Base-by-base conservation (phyloP, 2,888 invertebrate species). In the Xanthia togata region DNA sequence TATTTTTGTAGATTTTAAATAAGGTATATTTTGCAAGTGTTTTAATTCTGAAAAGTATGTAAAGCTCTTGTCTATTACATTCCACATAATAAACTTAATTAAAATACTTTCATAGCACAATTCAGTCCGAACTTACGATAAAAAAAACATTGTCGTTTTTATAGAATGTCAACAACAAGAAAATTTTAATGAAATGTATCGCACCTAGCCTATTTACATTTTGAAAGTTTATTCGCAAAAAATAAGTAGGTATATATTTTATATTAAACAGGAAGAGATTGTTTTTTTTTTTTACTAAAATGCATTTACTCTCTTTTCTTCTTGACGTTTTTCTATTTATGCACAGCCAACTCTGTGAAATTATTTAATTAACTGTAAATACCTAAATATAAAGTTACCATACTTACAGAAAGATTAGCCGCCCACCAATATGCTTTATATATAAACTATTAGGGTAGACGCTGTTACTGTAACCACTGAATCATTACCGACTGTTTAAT, bases 241-340 rank as follows among this genome's bases (percentile, higher is more conserved):
- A 41, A 3, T 26, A 41, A 41, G n/a, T n/a, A 5, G 41, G 41
- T 41, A 31, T 38, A 35, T 5, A 14, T 9, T 68, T 55, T 55
- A 26, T 14, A 62, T 9, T 26, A 26, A 20, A 41, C 20, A 41
- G n/a, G 11, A 14, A 50, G 9, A 23, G 50, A 3, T 6, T 2
- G 1, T 5, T 17, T 0, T 20, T 0, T 47, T 47, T 47, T 47
- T 26, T 38, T 26, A 31, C 26, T 65, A 31, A 70, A 73, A 55
- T 20, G 4, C 14, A 35, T 72, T 17, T 69, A 74, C 5, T 12
- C 14, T 73, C 8, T 59, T 59, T 23, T 73, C 8, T 59, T 59
- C 17, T 47, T 1, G 5, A 1, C 38, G 11, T 50, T 60, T 23
- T 14, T 23, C 5, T 50, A 14, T 31, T 31, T 31, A 67, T 14